phyloP scores from a whole-genome alignment of 2,797 vertebrate species.

The Acanthornis magna region DNA sequence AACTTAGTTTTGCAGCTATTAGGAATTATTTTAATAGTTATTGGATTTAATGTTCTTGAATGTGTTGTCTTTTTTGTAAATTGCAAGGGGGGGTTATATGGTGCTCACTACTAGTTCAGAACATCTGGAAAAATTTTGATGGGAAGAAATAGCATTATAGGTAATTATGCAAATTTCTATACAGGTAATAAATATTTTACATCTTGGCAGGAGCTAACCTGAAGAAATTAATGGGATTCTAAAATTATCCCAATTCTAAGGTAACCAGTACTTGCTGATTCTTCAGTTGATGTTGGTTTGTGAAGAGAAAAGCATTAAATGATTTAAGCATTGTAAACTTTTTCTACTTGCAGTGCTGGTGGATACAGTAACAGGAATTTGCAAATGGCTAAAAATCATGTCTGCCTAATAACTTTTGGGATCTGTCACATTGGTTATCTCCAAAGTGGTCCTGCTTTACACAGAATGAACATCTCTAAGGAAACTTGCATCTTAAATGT shows the following conservation, averaged over 20 bases:
- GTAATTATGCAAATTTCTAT: slow-evolving; percentile 65
- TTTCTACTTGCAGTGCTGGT: neutral
- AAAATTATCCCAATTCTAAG: slow-evolving; percentile 33
- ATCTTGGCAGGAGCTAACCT: slow-evolving; percentile 21
- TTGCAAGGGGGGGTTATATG: neutral
- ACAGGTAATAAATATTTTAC: slow-evolving; percentile 54
- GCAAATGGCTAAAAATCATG: slow-evolving; percentile 34
- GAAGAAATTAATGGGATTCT: slow-evolving; percentile 44
- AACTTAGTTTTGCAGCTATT: neutral
- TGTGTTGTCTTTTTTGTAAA: slow-evolving; percentile 13
- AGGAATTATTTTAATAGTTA: neutral
- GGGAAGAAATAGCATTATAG: slow-evolving; percentile 59
- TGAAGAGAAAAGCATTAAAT: slow-evolving; percentile 23
- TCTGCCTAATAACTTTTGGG: slow-evolving; percentile 52
- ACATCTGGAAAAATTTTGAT: slow-evolving; percentile 35
- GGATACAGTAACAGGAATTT: slow-evolving; percentile 40
- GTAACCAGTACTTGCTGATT: slow-evolving; percentile 20
- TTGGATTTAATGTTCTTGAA: neutral
- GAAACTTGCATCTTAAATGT: slow-evolving; percentile 48
- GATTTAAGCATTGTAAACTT: slow-evolving; percentile 13
- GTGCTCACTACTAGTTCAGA: neutral
- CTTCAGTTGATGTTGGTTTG: slow-evolving; percentile 8
- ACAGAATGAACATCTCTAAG: slow-evolving; percentile 49
- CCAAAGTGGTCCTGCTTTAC: slow-evolving; percentile 54
- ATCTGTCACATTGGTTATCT: slow-evolving; percentile 56